A percentile compares a stretch with the other conserved stretches of the same genome.
These are phyloP conservation scores for Scrobipalpa costella DNA, from an alignment of 2,888 invertebrate genomes.

Conservation along the genomic window DNA sequence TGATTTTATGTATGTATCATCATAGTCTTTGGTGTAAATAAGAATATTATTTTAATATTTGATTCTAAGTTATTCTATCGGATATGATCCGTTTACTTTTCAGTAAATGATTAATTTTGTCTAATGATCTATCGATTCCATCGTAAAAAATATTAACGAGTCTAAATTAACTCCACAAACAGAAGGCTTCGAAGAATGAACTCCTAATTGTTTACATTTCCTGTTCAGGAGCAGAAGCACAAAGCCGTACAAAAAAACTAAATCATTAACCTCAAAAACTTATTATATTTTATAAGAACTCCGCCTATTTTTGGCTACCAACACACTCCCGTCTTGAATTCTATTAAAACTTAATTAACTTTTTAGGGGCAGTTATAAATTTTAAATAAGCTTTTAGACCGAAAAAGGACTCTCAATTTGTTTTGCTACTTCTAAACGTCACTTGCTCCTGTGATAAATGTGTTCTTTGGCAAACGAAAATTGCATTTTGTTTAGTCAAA, in stretches of 20 bases:
- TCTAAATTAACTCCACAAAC: conserved; percentile 27
- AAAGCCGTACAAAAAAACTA: conserved; percentile 52
- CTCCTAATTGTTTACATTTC: conserved; percentile 68
- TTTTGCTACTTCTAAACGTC: conserved; percentile 80
- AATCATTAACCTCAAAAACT: conserved; percentile 73
- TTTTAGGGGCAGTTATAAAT: conserved; percentile 71
- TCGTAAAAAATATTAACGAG: conserved; percentile 10
- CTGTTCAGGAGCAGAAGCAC: conserved; percentile 64
- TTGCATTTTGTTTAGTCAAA: conserved; percentile 64
- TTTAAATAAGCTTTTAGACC: conserved; percentile 67
- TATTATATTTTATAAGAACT: conserved; percentile 78
- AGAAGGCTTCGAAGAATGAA: conserved; percentile 28
- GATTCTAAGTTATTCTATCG: background rate
- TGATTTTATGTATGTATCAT: too few relatives aligned
- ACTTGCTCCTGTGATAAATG: conserved; percentile 78
- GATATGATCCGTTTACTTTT: background rate
- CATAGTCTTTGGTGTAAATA: too few relatives aligned
- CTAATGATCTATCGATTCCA: background rate
- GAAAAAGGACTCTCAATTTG: conserved; percentile 73
- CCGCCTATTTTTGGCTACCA: conserved; percentile 82
- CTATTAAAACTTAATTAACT: conserved; percentile 82
- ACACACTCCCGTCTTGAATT: conserved; percentile 77
- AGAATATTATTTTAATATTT: too few relatives aligned
- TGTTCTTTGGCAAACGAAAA: conserved; percentile 64
- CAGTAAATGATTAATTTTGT: background rate